Evolutionary conservation across 2,113 vertebrate species (phyloP).

Genomic region (Aspidoscelis tigris): DNA sequence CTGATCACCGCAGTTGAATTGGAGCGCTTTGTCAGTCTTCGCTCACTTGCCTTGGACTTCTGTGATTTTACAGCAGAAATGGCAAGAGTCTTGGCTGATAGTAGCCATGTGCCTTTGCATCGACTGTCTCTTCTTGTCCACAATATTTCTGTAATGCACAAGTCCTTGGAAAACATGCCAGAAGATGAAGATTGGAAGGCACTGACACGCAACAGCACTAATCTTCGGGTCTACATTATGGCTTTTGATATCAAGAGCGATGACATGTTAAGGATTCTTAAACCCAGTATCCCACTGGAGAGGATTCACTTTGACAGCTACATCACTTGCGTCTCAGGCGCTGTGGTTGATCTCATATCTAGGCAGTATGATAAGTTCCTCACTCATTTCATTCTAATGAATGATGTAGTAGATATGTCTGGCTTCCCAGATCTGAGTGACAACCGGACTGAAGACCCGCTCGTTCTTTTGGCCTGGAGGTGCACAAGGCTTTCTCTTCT

Average conservation of each 20-base stretch:
- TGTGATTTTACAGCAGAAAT: conserved; percentile 95
- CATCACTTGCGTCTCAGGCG: conserved; percentile 89
- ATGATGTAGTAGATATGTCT: conserved; percentile 88
- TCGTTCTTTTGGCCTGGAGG: conserved; percentile 96
- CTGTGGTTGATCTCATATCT: conserved; percentile 94
- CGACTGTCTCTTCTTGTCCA: conserved; percentile 96
- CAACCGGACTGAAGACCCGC: conserved; percentile 94
- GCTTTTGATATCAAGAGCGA: conserved; percentile 93
- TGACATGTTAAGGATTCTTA: conserved; percentile 93
- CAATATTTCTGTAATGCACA: conserved; percentile 88
- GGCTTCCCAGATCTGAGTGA: conserved; percentile 95
- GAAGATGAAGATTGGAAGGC: conserved; percentile 95
- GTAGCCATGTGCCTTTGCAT: conserved; percentile 90
- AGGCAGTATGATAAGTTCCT: conserved; percentile 98
- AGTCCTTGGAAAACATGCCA: conserved; percentile 89
- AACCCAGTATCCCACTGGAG: conserved; percentile 96
- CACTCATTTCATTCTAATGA: conserved; percentile 95
- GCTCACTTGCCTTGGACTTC: conserved; percentile 94
- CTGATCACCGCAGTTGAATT: conserved; percentile 89
- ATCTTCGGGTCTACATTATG: conserved; percentile 97
- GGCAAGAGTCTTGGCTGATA: conserved; percentile 89
- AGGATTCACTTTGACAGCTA: conserved; percentile 98
- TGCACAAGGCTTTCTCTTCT: conserved; percentile 93
- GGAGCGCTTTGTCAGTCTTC: conserved; percentile 89
- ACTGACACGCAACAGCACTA: conserved; percentile 88